phyloP scores from a whole-genome alignment of 2,797 vertebrate genomes.

The Cetoscarus ocellatus region DNA sequence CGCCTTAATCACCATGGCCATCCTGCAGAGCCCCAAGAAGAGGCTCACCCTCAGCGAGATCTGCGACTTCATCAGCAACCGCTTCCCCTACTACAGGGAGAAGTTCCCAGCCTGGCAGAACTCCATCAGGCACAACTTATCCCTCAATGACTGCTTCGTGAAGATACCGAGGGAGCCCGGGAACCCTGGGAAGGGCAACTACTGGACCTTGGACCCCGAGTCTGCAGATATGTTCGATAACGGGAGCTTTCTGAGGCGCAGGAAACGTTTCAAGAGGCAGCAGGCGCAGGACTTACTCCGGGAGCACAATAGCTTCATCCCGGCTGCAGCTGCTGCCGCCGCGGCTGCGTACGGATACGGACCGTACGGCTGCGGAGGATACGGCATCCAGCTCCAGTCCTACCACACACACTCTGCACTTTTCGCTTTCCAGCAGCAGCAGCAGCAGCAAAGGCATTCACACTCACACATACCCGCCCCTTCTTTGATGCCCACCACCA shows the following conservation, averaged over 20 bases:
- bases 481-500: conserved; percentile 85
- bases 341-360: conserved; percentile 88
- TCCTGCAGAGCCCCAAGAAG: conserved; percentile 95
- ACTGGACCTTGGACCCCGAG: conserved; percentile 94
- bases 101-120: conserved; percentile 95
- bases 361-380: conserved; percentile 92
- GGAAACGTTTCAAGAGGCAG: conserved; percentile 95
- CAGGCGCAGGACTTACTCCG: conserved; percentile 89
- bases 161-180: conserved; percentile 93
- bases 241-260: conserved; percentile 91
- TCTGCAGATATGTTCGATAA: conserved; percentile 97
- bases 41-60: conserved; percentile 91
- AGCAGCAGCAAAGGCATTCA: conserved; percentile 80
- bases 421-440: conserved; percentile 90
- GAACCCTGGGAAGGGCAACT: conserved; percentile 93
- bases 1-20: conserved; percentile 96
- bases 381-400: conserved; percentile 93
- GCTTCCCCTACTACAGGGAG: conserved; percentile 92
- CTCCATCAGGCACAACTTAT: conserved; percentile 92
- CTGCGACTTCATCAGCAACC: conserved; percentile 92
- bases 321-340: conserved; percentile 79
- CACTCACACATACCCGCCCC: conserved; percentile 84
- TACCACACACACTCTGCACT: conserved; percentile 91
- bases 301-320: conserved; percentile 86
- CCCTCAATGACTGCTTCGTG: conserved; percentile 92